Base-by-base conservation (phyloP, 2,113 vertebrate species). In the Ceuthmochares aereus region DNA sequence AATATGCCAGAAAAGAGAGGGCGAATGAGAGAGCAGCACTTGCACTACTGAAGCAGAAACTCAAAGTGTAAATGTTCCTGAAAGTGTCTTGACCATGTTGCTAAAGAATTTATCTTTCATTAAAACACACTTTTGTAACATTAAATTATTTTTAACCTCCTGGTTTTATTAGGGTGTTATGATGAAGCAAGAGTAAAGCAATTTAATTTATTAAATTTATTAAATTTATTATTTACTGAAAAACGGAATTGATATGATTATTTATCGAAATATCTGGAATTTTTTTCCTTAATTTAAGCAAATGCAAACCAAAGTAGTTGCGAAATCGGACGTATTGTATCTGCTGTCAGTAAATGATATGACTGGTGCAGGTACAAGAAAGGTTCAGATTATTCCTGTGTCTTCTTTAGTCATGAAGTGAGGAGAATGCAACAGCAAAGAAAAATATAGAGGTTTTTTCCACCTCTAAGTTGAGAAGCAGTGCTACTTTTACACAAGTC, bases 351-450 rank as follows among this genome's bases (percentile, higher is more conserved):
- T 70, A 78, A 18, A 27, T 13, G 2, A 21, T 10, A 25, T 9
- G 20, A 32, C 17, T 25, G 1, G 22, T 49, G 36, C 21, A 87
- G n/a, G 26, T 29, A 67, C 32, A 43, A 32, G 27, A 84, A 69
- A 11, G 36, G 6, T 63, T 80, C 23, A 55, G 40, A 26, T 26
- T 60, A 2, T 18, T 83, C 29, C 14, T 37, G 21, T 54, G 23
- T 63, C 25, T 19, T 66, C 15, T 67, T 77, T 21, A 43, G n/a
- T 14, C 12, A 62, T 17, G 26, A 87, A 74, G 20, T 40, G n/a
- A 9, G 25, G 30, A 69, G 22, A 82, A 63, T 0, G 0, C 4
- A 74, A 30, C 10, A 49, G 8, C 7, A 74, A 54, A 78, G 4
- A 25, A 74, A 89, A 82, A 67, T 13, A 25, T 5, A 34, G 21